These are phyloP conservation scores for Natrix natrix DNA, from an alignment of 2,797 vertebrate genomes.

Conservation along the genomic window DNA sequence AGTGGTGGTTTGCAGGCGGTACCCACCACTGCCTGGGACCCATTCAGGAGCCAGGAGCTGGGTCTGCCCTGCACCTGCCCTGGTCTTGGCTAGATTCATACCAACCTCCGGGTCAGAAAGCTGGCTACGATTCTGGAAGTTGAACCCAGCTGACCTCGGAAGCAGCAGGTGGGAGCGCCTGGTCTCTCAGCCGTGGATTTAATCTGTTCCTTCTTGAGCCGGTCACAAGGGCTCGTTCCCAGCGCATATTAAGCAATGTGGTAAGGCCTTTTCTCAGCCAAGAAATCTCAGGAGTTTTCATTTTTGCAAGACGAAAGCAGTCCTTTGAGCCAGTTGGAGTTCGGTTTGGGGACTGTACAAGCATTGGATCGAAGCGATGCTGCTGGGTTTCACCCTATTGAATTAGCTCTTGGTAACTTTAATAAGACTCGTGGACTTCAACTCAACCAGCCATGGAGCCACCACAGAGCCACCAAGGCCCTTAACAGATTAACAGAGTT, in stretches of 20 bases:
- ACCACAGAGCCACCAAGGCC: too few species aligned
- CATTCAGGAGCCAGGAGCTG: too few species aligned
- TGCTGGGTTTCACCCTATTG: not conserved
- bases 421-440: not conserved
- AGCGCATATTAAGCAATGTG: not conserved
- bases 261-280: not conserved
- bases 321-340: not conserved
- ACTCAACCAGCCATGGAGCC: too few species aligned
- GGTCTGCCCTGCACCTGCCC: too few species aligned
- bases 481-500: too few species aligned
- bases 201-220: not conserved
- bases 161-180: not conserved
- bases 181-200: not conserved
- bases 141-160: not conserved
- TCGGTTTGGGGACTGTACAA: not conserved
- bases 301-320: not conserved
- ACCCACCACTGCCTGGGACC: too few species aligned
- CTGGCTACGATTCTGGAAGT: not conserved
- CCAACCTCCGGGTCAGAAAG: not conserved
- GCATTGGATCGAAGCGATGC: not conserved
- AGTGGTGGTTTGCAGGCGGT: too few species aligned
- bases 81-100: not conserved
- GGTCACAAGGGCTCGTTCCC: not conserved
- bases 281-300: not conserved
- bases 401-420: not conserved